Evolutionary conservation across 2,113 vertebrate species (phyloP).

Genomic region (Steatornis caripensis): DNA sequence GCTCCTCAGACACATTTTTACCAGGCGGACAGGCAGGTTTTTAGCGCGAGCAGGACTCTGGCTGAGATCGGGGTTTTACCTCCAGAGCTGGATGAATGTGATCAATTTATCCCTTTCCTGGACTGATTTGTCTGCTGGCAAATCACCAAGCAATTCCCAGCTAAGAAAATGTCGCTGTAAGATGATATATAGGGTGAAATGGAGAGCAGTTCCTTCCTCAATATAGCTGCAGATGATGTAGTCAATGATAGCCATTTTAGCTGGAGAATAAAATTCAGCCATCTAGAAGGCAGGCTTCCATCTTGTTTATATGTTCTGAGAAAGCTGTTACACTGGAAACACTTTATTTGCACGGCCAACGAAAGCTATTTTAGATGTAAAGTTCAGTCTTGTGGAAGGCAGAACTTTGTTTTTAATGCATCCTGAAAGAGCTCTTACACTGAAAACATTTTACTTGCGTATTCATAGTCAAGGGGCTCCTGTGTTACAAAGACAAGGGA

Average conservation of each 20-base stretch:
- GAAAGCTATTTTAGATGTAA: not conserved
- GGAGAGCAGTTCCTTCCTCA: constrained; percentile 36
- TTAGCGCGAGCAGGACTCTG: not conserved
- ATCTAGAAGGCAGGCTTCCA: not conserved
- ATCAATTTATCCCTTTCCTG: constrained; percentile 48
- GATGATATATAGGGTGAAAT: constrained; percentile 17
- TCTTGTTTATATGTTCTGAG: not conserved
- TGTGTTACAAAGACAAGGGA: not conserved
- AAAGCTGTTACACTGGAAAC: not conserved
- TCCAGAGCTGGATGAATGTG: constrained; percentile 38
- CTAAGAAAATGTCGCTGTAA: constrained; percentile 13
- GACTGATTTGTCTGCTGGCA: constrained; percentile 51
- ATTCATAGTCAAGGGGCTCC: not conserved
- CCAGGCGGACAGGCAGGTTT: constrained; percentile 22
- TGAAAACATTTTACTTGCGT: not conserved
- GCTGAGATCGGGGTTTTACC: not conserved
- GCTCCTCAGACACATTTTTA: constrained; percentile 8
- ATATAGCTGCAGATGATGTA: constrained; percentile 9
- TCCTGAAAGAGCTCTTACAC: not conserved
- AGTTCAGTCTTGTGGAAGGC: not conserved
- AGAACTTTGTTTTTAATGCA: not conserved
- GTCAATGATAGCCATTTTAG: constrained; percentile 21
- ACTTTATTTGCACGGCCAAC: not conserved
- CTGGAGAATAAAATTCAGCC: constrained; percentile 5
- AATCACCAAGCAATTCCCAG: constrained; percentile 56